Conservation (phyloP, 1,140 invertebrate species). For the Ceratosolen solmsi region DNA sequence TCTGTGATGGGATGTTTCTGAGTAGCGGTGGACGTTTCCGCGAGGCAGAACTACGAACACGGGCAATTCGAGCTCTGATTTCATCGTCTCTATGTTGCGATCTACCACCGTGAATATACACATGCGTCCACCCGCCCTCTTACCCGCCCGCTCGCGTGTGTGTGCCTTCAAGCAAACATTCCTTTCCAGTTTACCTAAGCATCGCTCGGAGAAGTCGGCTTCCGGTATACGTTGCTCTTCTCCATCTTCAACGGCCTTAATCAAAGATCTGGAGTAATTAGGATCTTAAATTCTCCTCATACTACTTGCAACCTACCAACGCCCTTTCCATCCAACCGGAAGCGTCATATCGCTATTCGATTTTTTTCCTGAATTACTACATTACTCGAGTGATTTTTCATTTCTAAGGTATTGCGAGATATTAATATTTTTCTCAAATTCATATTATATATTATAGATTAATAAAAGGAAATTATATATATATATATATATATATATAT, state of each 20-base stretch:
- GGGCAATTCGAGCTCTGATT: slow-evolving; percentile 15
- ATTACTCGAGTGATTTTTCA: too few species aligned
- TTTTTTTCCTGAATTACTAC: too few species aligned
- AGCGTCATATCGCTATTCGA: background rate
- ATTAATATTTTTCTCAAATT: too few species aligned
- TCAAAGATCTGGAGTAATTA: slow-evolving; percentile 45
- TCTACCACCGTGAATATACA: background rate
- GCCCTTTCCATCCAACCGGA: background rate
- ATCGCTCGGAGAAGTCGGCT: slow-evolving; percentile 12
- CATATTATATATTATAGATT: too few species aligned
- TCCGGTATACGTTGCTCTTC: slow-evolving; percentile 42
- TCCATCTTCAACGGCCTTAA: slow-evolving; percentile 26
- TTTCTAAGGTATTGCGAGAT: too few species aligned
- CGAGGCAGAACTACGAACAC: background rate
- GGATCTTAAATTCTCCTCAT: slow-evolving; percentile 28
- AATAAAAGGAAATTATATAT: too few species aligned
- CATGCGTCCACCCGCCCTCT: background rate
- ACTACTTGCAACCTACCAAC: background rate
- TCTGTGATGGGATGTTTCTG: background rate
- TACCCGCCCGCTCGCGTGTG: background rate
- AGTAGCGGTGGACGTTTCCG: slow-evolving; percentile 9
- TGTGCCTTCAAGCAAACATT: slow-evolving; percentile 25
- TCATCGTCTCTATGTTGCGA: background rate
- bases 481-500: too few species aligned
- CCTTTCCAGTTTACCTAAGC: slow-evolving; percentile 37